Evolutionary conservation across 2,888 invertebrate genomes (phyloP).

Genomic region (Leucoma salicis): DNA sequence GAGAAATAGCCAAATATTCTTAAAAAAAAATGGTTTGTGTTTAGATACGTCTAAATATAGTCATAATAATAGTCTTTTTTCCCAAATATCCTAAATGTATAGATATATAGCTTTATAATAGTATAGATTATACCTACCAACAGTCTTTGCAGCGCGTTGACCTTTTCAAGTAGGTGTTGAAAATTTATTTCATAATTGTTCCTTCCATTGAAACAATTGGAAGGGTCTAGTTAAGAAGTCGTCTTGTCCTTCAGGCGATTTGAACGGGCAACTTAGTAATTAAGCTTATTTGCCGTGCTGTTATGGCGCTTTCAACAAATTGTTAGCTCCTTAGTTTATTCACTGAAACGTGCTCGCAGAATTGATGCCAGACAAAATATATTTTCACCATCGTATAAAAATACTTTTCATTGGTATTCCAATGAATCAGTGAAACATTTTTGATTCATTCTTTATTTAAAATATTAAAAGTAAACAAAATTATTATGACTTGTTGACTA

Average conservation of each 20-base stretch:
- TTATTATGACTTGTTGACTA: slow-evolving; percentile 46
- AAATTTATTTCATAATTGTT: slow-evolving; percentile 70
- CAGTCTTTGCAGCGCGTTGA: too few relatives aligned
- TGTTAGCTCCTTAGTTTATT: slow-evolving; percentile 41
- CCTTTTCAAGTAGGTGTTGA: slow-evolving; percentile 56
- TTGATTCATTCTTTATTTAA: slow-evolving; percentile 15
- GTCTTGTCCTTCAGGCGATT: slow-evolving; percentile 58
- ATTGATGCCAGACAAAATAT: slow-evolving; percentile 4
- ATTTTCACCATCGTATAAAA: slow-evolving; percentile 5
- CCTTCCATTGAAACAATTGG: slow-evolving; percentile 66
- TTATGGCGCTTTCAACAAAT: slow-evolving; percentile 62
- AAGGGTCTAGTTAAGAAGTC: slow-evolving; percentile 65
- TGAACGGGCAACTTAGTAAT: slow-evolving; percentile 71
- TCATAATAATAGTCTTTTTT: too few relatives aligned
- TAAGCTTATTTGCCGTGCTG: slow-evolving; percentile 74
- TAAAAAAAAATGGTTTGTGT: too few relatives aligned
- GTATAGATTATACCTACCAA: too few relatives aligned
- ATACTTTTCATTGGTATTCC: slow-evolving; percentile 6
- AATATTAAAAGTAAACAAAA: slow-evolving; percentile 38
- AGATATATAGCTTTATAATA: too few relatives aligned
- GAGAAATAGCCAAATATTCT: too few relatives aligned
- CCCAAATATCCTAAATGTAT: too few relatives aligned
- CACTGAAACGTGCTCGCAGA: slow-evolving; percentile 23
- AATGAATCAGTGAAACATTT: slow-evolving; percentile 10
- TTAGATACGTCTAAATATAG: too few relatives aligned